Evolutionary conservation across 2,113 vertebrate species (phyloP).

Genomic region (Lepus timidus): DNA sequence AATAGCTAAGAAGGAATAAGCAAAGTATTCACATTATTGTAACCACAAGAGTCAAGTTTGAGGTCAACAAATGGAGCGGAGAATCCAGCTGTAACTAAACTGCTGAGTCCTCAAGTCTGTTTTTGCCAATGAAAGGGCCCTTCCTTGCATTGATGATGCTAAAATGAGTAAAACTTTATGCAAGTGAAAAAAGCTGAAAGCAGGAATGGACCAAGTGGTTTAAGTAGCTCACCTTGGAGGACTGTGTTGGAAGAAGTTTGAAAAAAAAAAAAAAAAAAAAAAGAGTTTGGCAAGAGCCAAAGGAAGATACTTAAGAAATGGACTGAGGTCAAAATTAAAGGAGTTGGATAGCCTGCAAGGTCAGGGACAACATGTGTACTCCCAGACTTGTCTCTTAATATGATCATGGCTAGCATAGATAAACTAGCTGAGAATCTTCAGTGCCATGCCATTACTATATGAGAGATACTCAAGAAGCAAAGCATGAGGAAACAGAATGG

Average conservation of each 20-base stretch:
- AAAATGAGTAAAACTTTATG: background rate
- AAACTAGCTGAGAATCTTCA: background rate
- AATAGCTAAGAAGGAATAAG: background rate
- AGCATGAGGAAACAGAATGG: background rate
- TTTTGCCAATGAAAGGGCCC: background rate
- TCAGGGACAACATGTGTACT: background rate
- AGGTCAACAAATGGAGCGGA: background rate
- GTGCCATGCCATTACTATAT: fast-evolving
- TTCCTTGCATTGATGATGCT: background rate
- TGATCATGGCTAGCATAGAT: background rate
- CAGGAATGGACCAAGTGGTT: background rate
- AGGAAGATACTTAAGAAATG: background rate
- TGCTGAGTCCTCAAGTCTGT: background rate
- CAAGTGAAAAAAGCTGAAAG: background rate
- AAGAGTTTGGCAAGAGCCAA: background rate
- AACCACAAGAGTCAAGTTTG: background rate
- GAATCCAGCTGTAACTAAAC: background rate
- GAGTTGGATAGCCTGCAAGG: background rate
- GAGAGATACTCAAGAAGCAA: background rate
- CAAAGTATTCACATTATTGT: background rate
- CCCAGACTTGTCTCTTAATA: background rate
- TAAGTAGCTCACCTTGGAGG: background rate
- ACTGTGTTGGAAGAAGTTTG: background rate
- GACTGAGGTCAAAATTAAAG: background rate
- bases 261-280: too few species aligned